Conservation (phyloP, 2,888 invertebrate genomes). For the Candidula unifasciata region DNA sequence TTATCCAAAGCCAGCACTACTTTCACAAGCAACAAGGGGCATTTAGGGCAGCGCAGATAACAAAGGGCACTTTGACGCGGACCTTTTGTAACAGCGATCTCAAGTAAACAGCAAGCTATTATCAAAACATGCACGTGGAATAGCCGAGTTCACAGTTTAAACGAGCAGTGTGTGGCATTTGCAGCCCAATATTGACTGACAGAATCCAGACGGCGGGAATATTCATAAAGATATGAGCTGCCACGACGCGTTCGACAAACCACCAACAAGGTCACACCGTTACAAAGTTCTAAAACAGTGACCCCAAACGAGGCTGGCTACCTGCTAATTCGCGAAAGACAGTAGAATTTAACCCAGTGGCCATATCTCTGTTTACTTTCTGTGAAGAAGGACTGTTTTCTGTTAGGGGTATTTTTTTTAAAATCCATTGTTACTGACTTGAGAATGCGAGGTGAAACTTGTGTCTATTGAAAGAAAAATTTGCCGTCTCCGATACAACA, state of each 20-base stretch:
- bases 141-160: conserved; percentile 18
- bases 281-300: background rate
- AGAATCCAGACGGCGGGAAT: conserved; percentile 8
- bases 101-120: conserved; percentile 18
- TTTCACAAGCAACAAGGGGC: conserved; percentile 6
- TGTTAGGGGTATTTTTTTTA: background rate
- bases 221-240: conserved; percentile 34
- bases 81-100: conserved; percentile 29
- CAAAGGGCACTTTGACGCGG: conserved; percentile 31
- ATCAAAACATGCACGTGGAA: conserved; percentile 21
- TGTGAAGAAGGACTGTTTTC: background rate
- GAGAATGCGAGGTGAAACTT: background rate
- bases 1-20: conserved; percentile 12
- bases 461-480: conserved; percentile 9
- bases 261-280: background rate
- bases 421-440: background rate
- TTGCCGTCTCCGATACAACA: background rate
- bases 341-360: background rate
- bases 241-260: background rate
- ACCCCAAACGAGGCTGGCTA: background rate
- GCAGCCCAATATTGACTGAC: conserved; percentile 29
- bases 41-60: background rate
- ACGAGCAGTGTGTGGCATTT: conserved; percentile 19
- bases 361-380: background rate
- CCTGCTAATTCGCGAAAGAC: conserved; percentile 13